Evolutionary conservation across 2,888 invertebrate species (phyloP).

Genomic region (Glyphotaelius pellucidus): DNA sequence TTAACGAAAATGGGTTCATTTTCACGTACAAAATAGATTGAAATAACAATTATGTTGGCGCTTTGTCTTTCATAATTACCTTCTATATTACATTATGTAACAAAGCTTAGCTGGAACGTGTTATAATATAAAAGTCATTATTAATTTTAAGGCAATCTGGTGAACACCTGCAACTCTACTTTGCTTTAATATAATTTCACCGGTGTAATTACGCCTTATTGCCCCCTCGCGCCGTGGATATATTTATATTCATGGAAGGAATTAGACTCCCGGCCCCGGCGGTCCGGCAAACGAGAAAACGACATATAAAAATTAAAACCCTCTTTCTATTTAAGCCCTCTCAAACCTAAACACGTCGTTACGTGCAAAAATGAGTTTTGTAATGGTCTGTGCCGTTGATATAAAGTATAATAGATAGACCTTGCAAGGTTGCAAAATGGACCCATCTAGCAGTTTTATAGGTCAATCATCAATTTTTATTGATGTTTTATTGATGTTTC

Average conservation of each 20-base stretch:
- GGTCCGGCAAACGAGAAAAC: neutral
- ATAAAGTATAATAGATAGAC: neutral
- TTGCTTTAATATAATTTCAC: conserved; percentile 25
- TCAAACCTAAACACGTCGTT: neutral
- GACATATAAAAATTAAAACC: conserved; percentile 40
- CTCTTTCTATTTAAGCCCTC: conserved; percentile 19
- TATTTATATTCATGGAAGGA: conserved; percentile 34
- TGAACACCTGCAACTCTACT: neutral
- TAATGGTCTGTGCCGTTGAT: neutral
- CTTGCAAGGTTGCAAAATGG: neutral
- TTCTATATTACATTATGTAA: neutral
- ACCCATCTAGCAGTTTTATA: neutral
- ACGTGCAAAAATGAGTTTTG: neutral
- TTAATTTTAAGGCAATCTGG: conserved; percentile 13
- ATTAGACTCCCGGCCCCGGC: neutral
- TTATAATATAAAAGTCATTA: conserved; percentile 26
- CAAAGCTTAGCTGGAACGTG: neutral
- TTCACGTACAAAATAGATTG: too few relatives aligned
- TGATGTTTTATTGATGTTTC: neutral
- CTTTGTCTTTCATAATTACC: neutral
- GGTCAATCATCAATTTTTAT: too few relatives aligned
- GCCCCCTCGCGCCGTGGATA: neutral
- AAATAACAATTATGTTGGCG: neutral
- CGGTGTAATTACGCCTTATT: conserved; percentile 18
- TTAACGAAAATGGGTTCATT: too few relatives aligned